Conservation (phyloP, 2,113 vertebrate species). For the Parus major region DNA sequence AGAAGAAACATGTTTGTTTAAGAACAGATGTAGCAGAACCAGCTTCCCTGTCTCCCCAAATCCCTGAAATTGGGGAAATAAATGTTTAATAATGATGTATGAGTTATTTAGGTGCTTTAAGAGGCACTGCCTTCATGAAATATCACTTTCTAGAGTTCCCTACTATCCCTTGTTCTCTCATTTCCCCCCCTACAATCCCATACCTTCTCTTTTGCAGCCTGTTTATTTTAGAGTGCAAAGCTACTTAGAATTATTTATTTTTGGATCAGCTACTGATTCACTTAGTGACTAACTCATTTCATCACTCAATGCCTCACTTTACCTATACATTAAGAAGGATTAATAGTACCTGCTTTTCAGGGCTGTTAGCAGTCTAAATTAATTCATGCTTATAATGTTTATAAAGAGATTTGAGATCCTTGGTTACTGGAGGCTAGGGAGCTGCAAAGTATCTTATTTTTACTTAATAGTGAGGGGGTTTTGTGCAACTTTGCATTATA, state of each 20-base stretch:
- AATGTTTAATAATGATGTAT: background rate
- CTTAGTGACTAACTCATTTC: constrained; percentile 55
- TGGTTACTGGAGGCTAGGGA: constrained; percentile 33
- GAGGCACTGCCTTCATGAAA: background rate
- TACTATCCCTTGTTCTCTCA: background rate
- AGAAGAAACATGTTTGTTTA: background rate
- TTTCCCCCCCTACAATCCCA: background rate
- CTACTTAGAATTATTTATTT: constrained; percentile 62
- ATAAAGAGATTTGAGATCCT: constrained; percentile 58
- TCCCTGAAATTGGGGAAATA: background rate
- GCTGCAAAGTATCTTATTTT: constrained; percentile 25
- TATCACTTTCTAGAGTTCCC: background rate
- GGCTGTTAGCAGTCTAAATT: constrained; percentile 40
- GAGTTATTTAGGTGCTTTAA: background rate
- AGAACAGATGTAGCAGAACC: background rate
- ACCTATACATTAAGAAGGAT: constrained; percentile 64
- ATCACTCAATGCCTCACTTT: constrained; percentile 53
- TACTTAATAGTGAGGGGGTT: background rate
- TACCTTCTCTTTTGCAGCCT: constrained; percentile 7
- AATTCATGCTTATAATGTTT: constrained; percentile 51
- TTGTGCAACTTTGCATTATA: background rate
- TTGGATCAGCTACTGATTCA: constrained; percentile 63
- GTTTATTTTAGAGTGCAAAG: constrained; percentile 45
- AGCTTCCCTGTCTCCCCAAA: background rate
- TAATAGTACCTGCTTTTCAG: constrained; percentile 56